Evolutionary conservation across 1,140 invertebrate genomes (phyloP).

Genomic region (Harpegnathos saltator): DNA sequence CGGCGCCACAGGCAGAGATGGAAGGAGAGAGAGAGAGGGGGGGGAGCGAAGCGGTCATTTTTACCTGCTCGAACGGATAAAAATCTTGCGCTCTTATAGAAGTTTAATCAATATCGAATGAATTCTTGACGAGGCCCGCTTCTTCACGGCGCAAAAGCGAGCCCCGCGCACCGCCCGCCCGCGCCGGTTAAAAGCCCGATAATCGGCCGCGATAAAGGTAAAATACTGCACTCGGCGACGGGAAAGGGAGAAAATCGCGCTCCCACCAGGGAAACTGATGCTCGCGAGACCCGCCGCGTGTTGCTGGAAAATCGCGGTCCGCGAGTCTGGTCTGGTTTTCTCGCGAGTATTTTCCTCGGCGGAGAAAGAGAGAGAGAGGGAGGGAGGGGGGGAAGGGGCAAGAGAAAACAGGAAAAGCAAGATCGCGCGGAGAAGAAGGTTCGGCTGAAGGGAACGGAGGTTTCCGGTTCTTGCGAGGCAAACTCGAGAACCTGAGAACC

Average conservation of each 20-base stretch:
- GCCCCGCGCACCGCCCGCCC: background rate
- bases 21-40: background rate
- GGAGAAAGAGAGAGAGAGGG: no score
- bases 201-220: conserved; percentile 30
- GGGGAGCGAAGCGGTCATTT: conserved; percentile 35
- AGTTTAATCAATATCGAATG: conserved; percentile 48
- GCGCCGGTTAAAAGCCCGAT: conserved; percentile 25
- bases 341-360: background rate
- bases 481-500: no score
- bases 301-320: no score
- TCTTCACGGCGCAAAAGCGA: background rate
- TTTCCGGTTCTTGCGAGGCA: no score
- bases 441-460: no score
- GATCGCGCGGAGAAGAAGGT: no score
- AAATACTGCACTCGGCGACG: background rate
- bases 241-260: background rate
- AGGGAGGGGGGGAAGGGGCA: background rate
- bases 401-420: no score
- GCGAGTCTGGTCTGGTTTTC: background rate
- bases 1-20: background rate
- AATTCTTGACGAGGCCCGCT: conserved; percentile 6
- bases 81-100: conserved; percentile 32
- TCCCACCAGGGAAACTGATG: conserved; percentile 1
- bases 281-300: no score
- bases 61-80: conserved; percentile 28